Evolutionary conservation across 2,113 vertebrate genomes (phyloP), one percentile per base, ranked within the genome.

Genomic region (Scomber japonicus): DNA sequence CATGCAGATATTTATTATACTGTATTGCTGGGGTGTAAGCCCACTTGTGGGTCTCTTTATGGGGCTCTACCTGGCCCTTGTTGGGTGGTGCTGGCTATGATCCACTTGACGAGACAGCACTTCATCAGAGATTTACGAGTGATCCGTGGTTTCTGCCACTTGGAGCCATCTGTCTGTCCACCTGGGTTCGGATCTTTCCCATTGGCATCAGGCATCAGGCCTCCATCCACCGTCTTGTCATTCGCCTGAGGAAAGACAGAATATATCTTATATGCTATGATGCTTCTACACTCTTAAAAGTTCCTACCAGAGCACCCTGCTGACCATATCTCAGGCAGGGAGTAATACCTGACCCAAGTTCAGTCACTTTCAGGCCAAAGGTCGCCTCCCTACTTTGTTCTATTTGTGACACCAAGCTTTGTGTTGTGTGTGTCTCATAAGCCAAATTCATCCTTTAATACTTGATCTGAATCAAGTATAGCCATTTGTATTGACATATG

Each of bases 91-190:
- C 95, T 97, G 72, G 95, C 96, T 45, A 97, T 95, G 82, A 98
- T 96, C 96, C 97, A 97, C 89, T 96, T 97, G 75, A 97, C 95
- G 45, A 97, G 92, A 64, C 96, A 98, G 66, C 97, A 97, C 44
- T 95, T 95, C 96, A 96, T 96, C 81, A 98, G 92, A 0, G 96
- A 95, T 90, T 96, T 95, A 60, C 95, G 95, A 1, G 95, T 89
- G 61, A 97, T 82, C 7, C 95, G 84, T 0, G 95, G 96, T 85
- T 81, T 94, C 92, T 96, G 95, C 96, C 96, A 97, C 75, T 96
- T 96, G 82, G 91, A 83, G 3, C 91, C 91, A 7, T 96, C 95
- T 7, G 93, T 93, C 91, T 91, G 95, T 50, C 70, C 85, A 4
- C 83, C 85, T 0, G 75, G 91, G 54, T 89, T 88, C 0, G 94